Evolutionary conservation across 2,888 invertebrate genomes (phyloP).

Genomic region (Acanthosepion lycidas): DNA sequence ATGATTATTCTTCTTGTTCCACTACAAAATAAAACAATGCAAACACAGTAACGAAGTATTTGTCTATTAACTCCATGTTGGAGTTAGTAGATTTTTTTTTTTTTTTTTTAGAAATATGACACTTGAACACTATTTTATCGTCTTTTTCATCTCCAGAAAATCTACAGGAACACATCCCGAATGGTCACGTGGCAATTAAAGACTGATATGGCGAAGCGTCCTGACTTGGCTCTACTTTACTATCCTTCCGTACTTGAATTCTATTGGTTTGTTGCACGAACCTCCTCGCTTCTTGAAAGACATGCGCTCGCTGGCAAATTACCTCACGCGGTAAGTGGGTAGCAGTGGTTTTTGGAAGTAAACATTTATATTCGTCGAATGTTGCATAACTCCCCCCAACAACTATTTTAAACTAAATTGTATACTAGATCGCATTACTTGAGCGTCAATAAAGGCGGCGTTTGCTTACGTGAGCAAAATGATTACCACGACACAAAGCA

Average conservation of each 20-base stretch:
- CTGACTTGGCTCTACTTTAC: conserved; percentile 64
- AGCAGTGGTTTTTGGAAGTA: not conserved
- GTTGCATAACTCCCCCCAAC: not conserved
- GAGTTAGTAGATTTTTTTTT: no score
- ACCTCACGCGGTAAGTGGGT: conserved; percentile 57
- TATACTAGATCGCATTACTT: no score
- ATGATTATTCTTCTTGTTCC: no score
- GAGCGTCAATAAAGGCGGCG: no score
- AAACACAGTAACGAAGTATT: no score
- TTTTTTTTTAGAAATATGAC: no score
- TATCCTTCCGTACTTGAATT: conserved; percentile 65
- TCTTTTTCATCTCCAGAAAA: conserved; percentile 57
- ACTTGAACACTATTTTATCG: no score
- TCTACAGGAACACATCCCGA: conserved; percentile 62
- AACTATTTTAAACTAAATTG: not conserved
- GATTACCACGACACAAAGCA: no score
- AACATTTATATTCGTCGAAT: not conserved
- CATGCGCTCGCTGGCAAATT: conserved; percentile 53
- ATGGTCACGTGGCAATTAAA: conserved; percentile 61
- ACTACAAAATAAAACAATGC: no score
- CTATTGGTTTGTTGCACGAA: conserved; percentile 65
- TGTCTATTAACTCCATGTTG: no score
- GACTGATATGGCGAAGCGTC: conserved; percentile 58
- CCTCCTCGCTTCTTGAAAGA: conserved; percentile 56
- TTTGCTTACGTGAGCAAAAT: no score